Base-by-base conservation (phyloP, 1,140 invertebrate genomes). In the Diachasma alloeum region DNA sequence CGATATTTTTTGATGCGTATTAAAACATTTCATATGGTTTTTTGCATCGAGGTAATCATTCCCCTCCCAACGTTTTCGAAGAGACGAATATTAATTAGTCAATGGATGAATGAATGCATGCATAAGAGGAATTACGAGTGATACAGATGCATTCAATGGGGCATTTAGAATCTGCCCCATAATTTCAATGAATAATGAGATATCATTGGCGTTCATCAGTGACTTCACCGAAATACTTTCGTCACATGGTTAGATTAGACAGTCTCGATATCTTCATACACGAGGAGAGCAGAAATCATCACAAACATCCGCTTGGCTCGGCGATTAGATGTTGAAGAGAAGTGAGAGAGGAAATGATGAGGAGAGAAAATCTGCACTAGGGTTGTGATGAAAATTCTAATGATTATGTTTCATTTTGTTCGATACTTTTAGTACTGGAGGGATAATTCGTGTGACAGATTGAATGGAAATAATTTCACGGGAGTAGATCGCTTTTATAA, bases 301-400 rank as follows among this genome's bases (percentile, higher is more conserved):
- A 78, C 83, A 84, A 83, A 83, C 81, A 84, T 85, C 84, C 83
- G 83, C 78, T 75, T 81, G 59, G 79, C 15, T 46, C 72, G 79
- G 26, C 78, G 67, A 83, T 84, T 84, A 81, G 76, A 77, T 80
- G 77, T 39, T 39, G 36, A 66, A 36, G 24, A 17, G 69, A 72
- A 10, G 17, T 31, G 0, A 42, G 31, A 69, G 48, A 74, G 66
- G 15, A 48, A 71, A 39, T 69, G 48, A 72, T 69, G 77, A 31
- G 31, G 36, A 15, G 17, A 13, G 63, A 63, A 81, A 72, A 72
- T 72, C 15, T 46, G 15, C 6, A 6, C 2, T 6, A 31, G 24
- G 15, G 53, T 63, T 11, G 9, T 36, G 17, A 72, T 19, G 56
- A 8, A 24, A 24, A 36, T n/a, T 36, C 46, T 72, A n/a, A 10